Evolutionary conservation across 2,797 vertebrate species (phyloP).

Genomic region (Cuculus canorus): DNA sequence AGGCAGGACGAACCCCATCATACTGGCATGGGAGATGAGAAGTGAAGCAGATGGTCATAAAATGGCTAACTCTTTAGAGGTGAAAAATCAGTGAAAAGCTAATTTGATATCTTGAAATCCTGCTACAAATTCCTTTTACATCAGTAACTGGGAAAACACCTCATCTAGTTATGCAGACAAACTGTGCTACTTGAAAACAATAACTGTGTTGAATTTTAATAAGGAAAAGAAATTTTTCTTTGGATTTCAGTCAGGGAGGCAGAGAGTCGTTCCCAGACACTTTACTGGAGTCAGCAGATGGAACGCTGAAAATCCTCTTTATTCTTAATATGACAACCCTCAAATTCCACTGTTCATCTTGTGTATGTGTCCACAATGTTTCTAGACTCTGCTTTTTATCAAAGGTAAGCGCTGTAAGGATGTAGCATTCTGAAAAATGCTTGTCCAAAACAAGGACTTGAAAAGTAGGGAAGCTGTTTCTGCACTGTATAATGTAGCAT

Average conservation of each 20-base stretch:
- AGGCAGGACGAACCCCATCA: background rate
- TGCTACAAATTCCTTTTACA: background rate
- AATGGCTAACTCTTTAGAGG: background rate
- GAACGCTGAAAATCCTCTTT: background rate
- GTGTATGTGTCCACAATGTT: background rate
- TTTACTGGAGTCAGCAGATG: background rate
- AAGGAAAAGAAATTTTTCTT: background rate
- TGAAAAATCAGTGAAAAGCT: background rate
- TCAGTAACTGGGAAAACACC: background rate
- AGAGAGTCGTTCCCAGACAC: background rate
- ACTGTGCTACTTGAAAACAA: background rate
- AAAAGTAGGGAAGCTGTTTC: background rate
- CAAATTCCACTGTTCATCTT: background rate
- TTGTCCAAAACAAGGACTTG: background rate
- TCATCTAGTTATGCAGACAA: background rate
- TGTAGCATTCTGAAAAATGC: background rate
- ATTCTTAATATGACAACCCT: background rate
- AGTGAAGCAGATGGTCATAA: background rate
- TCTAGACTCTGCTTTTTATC: background rate
- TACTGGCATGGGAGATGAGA: background rate
- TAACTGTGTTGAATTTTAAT: background rate
- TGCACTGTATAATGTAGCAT: fast-evolving
- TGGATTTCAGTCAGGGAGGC: background rate
- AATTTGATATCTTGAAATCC: background rate
- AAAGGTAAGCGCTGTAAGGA: background rate